Evolutionary conservation across 2,113 vertebrate genomes (phyloP).

Genomic region (Heloderma charlesbogerti): DNA sequence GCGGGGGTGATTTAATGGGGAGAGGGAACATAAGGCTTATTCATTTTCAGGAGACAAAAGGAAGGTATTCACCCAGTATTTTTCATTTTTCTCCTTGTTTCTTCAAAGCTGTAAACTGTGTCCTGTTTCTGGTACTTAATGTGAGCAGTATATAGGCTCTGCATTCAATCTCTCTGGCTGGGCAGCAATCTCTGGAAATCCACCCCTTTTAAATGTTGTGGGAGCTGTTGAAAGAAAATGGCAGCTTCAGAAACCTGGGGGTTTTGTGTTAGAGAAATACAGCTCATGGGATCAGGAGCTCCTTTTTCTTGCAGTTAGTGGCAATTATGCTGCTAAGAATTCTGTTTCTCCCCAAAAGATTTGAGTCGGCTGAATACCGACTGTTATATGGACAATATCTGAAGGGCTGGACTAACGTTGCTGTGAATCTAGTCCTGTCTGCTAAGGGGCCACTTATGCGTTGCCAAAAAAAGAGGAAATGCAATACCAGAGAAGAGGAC

Average conservation of each 20-base stretch:
- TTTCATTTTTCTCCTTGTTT: background rate
- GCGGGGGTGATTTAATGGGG: too few species aligned
- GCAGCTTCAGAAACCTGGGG: background rate
- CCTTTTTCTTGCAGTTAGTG: too few species aligned
- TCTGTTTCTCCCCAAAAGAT: background rate
- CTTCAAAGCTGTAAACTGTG: background rate
- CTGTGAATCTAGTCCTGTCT: background rate
- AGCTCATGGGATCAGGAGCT: background rate
- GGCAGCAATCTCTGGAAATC: background rate
- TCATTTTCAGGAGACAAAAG: background rate
- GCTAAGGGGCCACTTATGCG: background rate
- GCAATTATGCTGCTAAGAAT: background rate
- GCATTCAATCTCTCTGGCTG: background rate
- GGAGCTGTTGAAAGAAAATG: background rate
- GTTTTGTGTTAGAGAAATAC: background rate
- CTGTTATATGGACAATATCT: background rate
- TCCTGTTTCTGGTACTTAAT: background rate
- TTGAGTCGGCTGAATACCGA: background rate
- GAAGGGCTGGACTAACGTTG: background rate
- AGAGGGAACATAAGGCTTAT: background rate
- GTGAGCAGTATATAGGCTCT: background rate
- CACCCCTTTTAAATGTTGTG: rapidly evolving
- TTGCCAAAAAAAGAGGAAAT: background rate
- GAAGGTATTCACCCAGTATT: background rate
- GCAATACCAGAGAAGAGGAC: background rate